A percentile compares a stretch with the other conserved stretches of the same genome.
Evolutionary conservation across 2,113 vertebrate genomes (phyloP).

Genomic region (Melanerpes aurifrons): DNA sequence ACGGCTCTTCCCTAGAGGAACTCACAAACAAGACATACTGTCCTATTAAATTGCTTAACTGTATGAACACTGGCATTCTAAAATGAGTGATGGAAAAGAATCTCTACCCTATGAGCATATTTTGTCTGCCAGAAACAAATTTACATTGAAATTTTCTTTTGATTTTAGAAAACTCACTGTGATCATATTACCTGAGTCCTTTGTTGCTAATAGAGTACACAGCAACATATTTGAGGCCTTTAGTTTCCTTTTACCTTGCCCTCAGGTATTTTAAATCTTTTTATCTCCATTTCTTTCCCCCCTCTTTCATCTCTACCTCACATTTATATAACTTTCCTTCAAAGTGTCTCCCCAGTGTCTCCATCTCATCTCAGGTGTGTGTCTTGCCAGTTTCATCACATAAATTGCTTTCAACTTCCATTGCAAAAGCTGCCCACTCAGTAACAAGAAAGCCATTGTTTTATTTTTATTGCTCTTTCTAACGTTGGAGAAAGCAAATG

Average conservation of each 20-base stretch:
- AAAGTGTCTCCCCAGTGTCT: neutral
- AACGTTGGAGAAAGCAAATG: conserved; percentile 13
- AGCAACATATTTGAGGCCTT: neutral
- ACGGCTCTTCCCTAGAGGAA: neutral
- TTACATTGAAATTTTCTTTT: neutral
- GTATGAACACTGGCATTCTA: neutral
- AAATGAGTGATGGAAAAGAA: neutral
- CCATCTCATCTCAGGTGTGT: neutral
- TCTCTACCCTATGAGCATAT: neutral
- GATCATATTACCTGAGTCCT: neutral
- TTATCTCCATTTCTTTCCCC: neutral
- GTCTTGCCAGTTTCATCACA: neutral
- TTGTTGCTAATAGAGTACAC: neutral
- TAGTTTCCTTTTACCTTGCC: neutral
- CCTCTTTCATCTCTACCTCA: neutral
- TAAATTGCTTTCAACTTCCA: conserved; percentile 22
- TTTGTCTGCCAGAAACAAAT: neutral
- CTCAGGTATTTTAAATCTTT: conserved; percentile 3
- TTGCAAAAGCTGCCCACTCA: neutral
- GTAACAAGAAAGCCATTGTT: neutral
- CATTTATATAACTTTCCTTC: neutral
- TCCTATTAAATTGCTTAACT: neutral
- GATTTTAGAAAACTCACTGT: neutral
- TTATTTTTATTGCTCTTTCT: conserved; percentile 15
- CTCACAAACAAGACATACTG: neutral